Base-by-base conservation (phyloP, 2,113 vertebrate species). In the Hypocryptadius cinnamomeus region DNA sequence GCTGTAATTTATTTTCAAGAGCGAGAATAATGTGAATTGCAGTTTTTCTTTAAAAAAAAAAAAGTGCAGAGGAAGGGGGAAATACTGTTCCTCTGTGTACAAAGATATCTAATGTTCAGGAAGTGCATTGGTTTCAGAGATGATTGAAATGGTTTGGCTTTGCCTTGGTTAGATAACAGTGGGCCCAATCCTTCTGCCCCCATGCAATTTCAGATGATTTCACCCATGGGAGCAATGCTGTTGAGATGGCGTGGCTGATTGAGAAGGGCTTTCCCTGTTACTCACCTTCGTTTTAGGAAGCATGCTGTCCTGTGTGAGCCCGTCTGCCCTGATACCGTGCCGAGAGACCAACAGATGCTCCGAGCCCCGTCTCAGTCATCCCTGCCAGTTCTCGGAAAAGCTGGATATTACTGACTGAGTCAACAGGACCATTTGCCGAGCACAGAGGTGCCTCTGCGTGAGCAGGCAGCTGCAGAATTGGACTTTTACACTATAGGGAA, bases 1-100 rank as follows among this genome's bases (percentile, higher is more conserved):
- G 48, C 87, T 91, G 57, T 73, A 83, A 89, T 89, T 87, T 87
- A n/a, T 94, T 92, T 85, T 71, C 3, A 28, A 90, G 60, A 85
- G 72, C 0, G 1, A 91, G 31, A 80, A 73, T 83, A 77, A 83
- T 27, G 72, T 42, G 60, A 92, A 80, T 85, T 2, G 9, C 54
- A 40, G 50, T 83, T 86, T 69, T 54, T 11, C n/a, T 42, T 30
- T 5, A 4, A 12, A 27, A 64, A 39, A 39, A 61, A 60, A 85
- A 51, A 71, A 45, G 56, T 53, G 31, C 21, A 30, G 63, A 54
- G 59, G 33, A 83, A 59, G 27, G 47, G 50, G 47, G 11, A 84
- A 47, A 89, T 42, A 18, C 60, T 31, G 64, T 31, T 85, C 22
- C 15, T 54, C 40, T 45, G 40, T 17, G 48, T 47, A 28, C 33